Conservation (phyloP, 92 coral and sea anemone genomes). For the Scolanthus callimorphus region DNA sequence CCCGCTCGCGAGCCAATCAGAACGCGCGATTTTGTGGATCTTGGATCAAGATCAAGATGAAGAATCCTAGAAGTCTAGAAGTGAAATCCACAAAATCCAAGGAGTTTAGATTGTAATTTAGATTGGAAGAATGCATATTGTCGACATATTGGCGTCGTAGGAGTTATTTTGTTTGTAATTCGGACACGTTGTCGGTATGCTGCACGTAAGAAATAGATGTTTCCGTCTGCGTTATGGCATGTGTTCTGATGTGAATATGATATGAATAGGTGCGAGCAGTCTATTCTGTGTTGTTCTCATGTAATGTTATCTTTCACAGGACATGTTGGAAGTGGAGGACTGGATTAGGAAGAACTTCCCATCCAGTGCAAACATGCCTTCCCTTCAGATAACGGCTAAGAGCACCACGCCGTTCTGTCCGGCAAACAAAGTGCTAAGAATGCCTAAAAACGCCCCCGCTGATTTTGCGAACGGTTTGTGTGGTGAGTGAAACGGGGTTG, state of each 20-base stretch:
- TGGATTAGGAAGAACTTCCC: constrained; percentile 55
- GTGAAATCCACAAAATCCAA: no score
- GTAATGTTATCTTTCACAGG: background rate
- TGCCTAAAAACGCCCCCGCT: constrained; percentile 52
- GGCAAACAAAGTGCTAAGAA: constrained; percentile 51
- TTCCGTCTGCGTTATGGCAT: no score
- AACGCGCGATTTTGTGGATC: no score
- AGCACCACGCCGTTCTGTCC: constrained; percentile 64
- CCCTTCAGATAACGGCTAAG: constrained; percentile 49
- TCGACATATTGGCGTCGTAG: no score
- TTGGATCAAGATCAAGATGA: no score
- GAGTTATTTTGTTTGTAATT: no score
- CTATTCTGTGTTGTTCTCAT: background rate
- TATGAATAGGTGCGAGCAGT: background rate
- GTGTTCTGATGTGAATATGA: background rate
- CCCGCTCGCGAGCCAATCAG: no score
- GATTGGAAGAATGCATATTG: no score
- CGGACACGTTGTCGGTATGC: no score
- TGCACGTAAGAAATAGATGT: no score
- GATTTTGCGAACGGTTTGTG: constrained; percentile 79
- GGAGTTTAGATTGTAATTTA: no score
- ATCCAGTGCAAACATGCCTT: constrained; percentile 53
- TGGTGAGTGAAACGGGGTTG: constrained; percentile 82
- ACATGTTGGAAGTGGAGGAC: constrained; percentile 38
- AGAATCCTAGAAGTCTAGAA: no score